phyloP scores from a whole-genome alignment of 2,797 vertebrate species.

The Lutjanus campechanus region DNA sequence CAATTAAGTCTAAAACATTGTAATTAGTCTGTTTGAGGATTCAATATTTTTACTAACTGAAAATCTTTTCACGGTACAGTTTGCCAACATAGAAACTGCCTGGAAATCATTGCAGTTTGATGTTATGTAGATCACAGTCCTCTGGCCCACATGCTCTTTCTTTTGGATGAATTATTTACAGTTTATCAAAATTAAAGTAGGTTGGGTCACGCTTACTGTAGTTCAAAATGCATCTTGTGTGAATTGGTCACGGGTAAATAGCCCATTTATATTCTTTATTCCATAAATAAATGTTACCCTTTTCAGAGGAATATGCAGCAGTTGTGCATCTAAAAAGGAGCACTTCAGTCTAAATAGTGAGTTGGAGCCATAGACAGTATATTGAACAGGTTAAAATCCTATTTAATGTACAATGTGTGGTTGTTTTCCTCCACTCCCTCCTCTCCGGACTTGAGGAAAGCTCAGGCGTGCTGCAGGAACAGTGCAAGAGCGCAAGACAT shows the following conservation, averaged over 20 bases:
- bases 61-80: not conserved
- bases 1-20: not conserved
- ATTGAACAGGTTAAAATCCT: too few species aligned
- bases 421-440: too few species aligned
- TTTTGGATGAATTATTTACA: conserved; percentile 75
- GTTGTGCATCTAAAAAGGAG: too few species aligned
- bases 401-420: too few species aligned
- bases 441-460: not conserved
- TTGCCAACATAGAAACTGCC: conserved; percentile 21
- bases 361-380: too few species aligned
- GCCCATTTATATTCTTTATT: not conserved
- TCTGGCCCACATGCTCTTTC: conserved; percentile 59
- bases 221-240: conserved; percentile 28
- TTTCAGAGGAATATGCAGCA: not conserved
- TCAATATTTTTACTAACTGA: not conserved
- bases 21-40: not conserved
- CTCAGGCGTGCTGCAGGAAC: too few species aligned
- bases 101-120: conserved; percentile 29
- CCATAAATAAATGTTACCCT: not conserved
- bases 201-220: conserved; percentile 22
- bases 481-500: too few species aligned
- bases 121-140: conserved; percentile 55
- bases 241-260: not conserved
- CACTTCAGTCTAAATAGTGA: too few species aligned
- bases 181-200: conserved; percentile 66